phyloP scores from a whole-genome alignment of 2,797 vertebrate species.

The Onychomys leucogaster region DNA sequence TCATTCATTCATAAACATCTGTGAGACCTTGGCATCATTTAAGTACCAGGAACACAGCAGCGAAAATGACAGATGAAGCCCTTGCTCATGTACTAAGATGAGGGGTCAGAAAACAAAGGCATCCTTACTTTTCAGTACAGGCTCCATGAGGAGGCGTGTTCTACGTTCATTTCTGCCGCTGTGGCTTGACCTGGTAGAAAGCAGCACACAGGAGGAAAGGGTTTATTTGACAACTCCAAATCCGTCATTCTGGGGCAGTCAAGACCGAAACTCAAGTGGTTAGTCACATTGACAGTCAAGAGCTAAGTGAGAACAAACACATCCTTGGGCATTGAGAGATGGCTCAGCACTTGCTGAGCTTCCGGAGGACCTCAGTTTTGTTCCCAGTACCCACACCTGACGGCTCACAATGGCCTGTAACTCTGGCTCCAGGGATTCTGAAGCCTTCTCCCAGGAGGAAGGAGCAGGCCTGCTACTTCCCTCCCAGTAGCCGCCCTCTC shows the following conservation, averaged over 20 bases:
- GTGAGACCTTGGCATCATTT: slow-evolving; percentile 27
- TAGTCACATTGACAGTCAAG: not conserved
- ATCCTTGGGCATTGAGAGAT: not conserved
- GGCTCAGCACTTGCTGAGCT: not conserved
- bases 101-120: not conserved
- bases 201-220: too few relatives aligned
- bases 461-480: not conserved
- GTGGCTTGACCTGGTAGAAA: too few relatives aligned
- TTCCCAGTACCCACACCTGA: not conserved
- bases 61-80: not conserved
- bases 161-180: not conserved
- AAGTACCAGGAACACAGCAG: not conserved
- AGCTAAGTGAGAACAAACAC: not conserved
- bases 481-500: not conserved
- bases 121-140: not conserved
- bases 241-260: not conserved
- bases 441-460: not conserved
- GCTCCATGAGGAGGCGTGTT: not conserved
- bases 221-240: not conserved
- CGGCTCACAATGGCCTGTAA: not conserved
- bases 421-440: not conserved
- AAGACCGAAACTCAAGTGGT: not conserved
- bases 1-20: slow-evolving; percentile 52
- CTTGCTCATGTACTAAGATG: not conserved
- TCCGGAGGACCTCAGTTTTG: not conserved